Percentiles rank a stretch among this genome's conserved stretches.
Conservation (phyloP, 2,888 invertebrate species). For the Cosmia trapezina region DNA sequence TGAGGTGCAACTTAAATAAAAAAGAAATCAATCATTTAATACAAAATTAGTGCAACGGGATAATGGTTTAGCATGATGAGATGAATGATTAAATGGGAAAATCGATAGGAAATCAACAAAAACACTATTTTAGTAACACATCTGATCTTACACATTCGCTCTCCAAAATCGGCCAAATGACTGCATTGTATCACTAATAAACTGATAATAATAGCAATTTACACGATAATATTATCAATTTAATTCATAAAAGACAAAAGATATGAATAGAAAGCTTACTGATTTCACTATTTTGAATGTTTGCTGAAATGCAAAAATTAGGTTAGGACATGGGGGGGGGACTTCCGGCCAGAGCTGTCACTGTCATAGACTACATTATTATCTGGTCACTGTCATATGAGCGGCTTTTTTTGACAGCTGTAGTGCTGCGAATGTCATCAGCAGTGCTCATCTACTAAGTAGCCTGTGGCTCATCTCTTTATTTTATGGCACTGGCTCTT, state of each 20-base stretch:
- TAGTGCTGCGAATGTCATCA: background rate
- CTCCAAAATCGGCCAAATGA: slow-evolving; percentile 82
- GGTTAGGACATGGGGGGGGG: background rate
- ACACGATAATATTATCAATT: background rate
- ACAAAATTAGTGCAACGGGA: slow-evolving; percentile 31
- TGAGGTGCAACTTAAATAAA: slow-evolving; percentile 46
- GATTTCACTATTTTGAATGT: background rate
- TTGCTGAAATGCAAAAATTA: background rate
- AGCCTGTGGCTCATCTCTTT: too few relatives aligned
- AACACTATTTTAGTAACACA: background rate
- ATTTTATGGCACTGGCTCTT: too few relatives aligned
- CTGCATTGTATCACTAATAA: slow-evolving; percentile 53
- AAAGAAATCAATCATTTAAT: slow-evolving; percentile 23
- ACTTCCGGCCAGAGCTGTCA: background rate
- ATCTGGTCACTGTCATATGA: slow-evolving; percentile 3
- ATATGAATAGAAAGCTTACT: background rate
- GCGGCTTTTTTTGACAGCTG: background rate
- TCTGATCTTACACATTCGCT: slow-evolving; percentile 79
- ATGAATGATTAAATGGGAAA: slow-evolving; percentile 40
- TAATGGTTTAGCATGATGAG: slow-evolving; percentile 39
- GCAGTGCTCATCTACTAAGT: too few relatives aligned
- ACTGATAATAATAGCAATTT: background rate
- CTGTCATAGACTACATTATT: too few relatives aligned
- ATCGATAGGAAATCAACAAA: slow-evolving; percentile 12
- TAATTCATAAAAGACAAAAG: background rate